phyloP scores from a whole-genome alignment of 1,140 invertebrate species.

The Ylistrum balloti region DNA sequence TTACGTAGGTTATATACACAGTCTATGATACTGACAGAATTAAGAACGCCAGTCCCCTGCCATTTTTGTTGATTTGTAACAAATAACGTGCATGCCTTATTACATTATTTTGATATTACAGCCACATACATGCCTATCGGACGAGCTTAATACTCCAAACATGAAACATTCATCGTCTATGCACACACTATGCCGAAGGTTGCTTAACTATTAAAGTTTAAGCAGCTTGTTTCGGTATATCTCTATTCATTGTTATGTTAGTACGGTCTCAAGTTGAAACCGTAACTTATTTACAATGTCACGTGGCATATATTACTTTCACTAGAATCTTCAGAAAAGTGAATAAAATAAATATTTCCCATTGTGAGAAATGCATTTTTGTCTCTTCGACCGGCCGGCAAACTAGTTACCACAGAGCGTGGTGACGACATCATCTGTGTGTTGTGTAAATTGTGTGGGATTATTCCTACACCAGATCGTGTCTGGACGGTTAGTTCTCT shows the following conservation, averaged over 20 bases:
- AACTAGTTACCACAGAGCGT: background rate
- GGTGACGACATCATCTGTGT: background rate
- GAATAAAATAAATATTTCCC: background rate
- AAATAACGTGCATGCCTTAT: background rate
- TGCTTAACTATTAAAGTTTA: background rate
- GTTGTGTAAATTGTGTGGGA: background rate
- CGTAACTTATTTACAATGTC: background rate
- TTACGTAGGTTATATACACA: background rate
- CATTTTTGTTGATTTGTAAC: background rate
- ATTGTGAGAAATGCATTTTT: background rate
- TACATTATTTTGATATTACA: background rate
- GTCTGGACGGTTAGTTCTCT: slow-evolving; percentile 2
- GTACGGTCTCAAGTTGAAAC: background rate
- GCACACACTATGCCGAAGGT: background rate
- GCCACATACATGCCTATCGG: background rate
- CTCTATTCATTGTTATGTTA: background rate
- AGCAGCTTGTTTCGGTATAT: background rate
- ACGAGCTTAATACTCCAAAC: background rate
- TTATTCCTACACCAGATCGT: background rate
- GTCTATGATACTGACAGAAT: background rate
- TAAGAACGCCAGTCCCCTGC: background rate
- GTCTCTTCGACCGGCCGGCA: background rate
- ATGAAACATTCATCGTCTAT: background rate
- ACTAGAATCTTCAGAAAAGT: background rate
- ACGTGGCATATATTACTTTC: background rate